Evolutionary conservation across 2,113 vertebrate species (phyloP), one percentile per base, ranked within the genome.

Genomic region (Macaca nemestrina): DNA sequence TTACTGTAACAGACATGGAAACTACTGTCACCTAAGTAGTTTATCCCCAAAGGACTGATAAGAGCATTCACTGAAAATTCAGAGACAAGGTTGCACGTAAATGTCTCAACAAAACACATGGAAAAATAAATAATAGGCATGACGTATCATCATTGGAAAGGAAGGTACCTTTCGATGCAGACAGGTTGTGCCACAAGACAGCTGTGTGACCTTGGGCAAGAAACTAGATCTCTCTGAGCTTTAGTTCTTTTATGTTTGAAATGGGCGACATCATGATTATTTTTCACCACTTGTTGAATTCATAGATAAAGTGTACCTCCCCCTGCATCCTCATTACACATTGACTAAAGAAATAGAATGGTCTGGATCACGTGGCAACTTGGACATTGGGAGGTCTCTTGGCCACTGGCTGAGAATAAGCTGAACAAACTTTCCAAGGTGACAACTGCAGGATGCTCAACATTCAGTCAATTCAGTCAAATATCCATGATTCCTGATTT

Each of bases 381-480:
- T 10, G 50, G 45, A 11, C 32, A 5, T 17, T 23, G 3, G 2
- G 43, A 45, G 11, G 2, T 40, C 43, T 55, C 27, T 61, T 40
- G 9, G 16, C 38, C 11, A 10, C 13, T 6, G 6, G 3, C 40
- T 50, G 10, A 16, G 16, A 45, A 64, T 23, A 40, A 55, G 35
- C 23, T 4, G 2, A 48, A 14, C 64, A n/a, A n/a, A n/a, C 17
- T 10, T 11, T 76, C 14, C 18, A 68, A 30, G 23, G 25, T 5
- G 23, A 40, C 23, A n/a, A 8, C 30, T 43, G 6, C 8, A 11
- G 0, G 1, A 4, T 55, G 40, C 48, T 68, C 32, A 22, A 13
- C 55, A 45, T 14, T 23, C 16, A 6, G 1, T 14, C 59, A n/a
- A 0, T 25, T 18, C 76, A 25, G 3, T 20, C 0, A 1, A 30